A percentile compares a stretch with the other conserved stretches of the same genome.
phyloP scores from a whole-genome alignment of 2,797 vertebrate genomes.

The Rhabdophis nuchalis region DNA sequence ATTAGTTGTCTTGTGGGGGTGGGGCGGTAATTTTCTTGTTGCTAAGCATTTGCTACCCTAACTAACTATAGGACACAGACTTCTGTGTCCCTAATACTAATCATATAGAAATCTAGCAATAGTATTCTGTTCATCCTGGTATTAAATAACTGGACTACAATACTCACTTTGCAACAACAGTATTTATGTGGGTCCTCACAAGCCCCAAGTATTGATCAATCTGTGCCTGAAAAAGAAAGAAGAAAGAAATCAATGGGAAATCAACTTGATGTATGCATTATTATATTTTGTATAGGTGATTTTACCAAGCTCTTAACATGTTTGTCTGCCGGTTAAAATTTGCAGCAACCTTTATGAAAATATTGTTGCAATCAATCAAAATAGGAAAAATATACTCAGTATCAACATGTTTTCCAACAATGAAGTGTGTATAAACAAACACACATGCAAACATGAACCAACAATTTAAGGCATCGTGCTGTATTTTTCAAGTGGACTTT shows the following conservation, averaged over 20 bases:
- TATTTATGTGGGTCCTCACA: conserved; percentile 95
- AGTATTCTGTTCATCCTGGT: neutral
- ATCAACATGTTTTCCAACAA: neutral
- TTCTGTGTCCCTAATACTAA: neutral
- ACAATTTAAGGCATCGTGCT: neutral
- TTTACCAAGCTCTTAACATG: neutral
- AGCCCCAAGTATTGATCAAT: conserved; percentile 97
- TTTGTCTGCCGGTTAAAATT: neutral
- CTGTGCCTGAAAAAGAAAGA: conserved; percentile 80
- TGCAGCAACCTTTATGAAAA: neutral
- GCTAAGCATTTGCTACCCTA: neutral
- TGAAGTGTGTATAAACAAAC: neutral
- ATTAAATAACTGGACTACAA: neutral
- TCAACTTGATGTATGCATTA: neutral
- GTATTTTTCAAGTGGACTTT: neutral
- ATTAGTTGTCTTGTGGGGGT: neutral
- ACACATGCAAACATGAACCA: neutral
- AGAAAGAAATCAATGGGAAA: neutral
- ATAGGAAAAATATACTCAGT: neutral
- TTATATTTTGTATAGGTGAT: neutral
- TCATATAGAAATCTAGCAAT: neutral
- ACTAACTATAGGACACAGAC: neutral
- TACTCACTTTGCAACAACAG: conserved; percentile 96
- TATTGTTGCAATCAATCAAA: neutral
- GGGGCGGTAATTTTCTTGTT: neutral